Conservation (phyloP, 2,113 vertebrate species). For the Hippocampus zosterae region DNA sequence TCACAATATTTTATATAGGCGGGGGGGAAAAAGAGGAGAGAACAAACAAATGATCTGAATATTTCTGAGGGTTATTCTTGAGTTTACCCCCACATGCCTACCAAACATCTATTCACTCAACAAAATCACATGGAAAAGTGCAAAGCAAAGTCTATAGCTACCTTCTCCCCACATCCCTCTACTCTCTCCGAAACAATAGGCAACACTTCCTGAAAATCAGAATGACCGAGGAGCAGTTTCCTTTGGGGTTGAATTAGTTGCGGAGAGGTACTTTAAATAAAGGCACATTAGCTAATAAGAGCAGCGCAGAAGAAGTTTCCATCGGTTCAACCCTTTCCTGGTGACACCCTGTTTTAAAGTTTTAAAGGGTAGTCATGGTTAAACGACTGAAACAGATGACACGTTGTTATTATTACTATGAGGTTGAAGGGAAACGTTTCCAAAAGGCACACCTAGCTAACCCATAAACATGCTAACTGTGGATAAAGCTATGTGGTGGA, state of each 20-base stretch:
- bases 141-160: constrained; percentile 27
- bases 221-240: constrained; percentile 60
- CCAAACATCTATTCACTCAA: constrained; percentile 2
- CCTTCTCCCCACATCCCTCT: constrained; percentile 35
- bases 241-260: constrained; percentile 23
- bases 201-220: constrained; percentile 61
- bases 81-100: not conserved
- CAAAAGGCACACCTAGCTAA: not conserved
- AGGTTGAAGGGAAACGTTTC: not conserved
- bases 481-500: not conserved
- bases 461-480: not conserved
- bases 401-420: too few species aligned
- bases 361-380: too few species aligned
- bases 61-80: not conserved
- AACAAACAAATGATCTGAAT: not conserved
- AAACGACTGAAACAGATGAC: too few species aligned
- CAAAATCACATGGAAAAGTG: not conserved
- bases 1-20: not conserved
- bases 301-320: not conserved
- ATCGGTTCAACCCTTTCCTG: not conserved
- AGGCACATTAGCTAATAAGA: not conserved
- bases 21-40: not conserved
- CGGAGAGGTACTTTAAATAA: not conserved
- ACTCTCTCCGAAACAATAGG: constrained; percentile 51
- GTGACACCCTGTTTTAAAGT: not conserved